Evolutionary conservation across 2,113 vertebrate species (phyloP).

Genomic region (Psettodes erumei): DNA sequence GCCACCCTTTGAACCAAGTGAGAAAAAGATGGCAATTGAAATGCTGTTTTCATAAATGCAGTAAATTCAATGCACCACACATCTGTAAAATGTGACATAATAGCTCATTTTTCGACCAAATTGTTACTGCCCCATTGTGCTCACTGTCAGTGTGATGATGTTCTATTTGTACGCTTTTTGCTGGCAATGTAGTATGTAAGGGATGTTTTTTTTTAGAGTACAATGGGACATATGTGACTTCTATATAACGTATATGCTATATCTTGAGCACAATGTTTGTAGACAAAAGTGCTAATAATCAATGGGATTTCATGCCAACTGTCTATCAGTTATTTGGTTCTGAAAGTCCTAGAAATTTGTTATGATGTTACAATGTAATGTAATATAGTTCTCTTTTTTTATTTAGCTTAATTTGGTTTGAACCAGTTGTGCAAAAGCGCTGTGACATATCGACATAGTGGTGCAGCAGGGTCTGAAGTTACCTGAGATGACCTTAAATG

Average conservation of each 20-base stretch:
- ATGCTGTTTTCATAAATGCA: too few relatives aligned
- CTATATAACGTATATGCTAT: background rate
- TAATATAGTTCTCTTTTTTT: background rate
- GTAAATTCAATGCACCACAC: background rate
- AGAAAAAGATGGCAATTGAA: background rate
- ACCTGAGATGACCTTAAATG: constrained; percentile 36
- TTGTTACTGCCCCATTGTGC: background rate
- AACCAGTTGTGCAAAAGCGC: background rate
- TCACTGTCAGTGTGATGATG: background rate
- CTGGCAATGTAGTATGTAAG: background rate
- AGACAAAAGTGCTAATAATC: background rate
- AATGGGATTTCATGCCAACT: background rate
- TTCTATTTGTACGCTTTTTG: background rate
- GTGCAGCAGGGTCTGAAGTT: constrained; percentile 6
- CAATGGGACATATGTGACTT: background rate
- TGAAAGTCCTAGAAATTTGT: background rate
- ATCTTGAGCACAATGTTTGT: background rate
- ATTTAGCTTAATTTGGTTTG: background rate
- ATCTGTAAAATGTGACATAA: background rate
- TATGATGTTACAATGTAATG: too few relatives aligned
- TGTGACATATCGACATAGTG: too few relatives aligned
- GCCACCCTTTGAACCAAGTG: too few relatives aligned
- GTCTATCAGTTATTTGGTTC: background rate
- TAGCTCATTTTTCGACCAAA: background rate
- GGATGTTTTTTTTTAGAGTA: background rate